Evolutionary conservation across 2,888 invertebrate species (phyloP), one percentile per base, ranked within the genome.

Genomic region (Lasioglossum morio): DNA sequence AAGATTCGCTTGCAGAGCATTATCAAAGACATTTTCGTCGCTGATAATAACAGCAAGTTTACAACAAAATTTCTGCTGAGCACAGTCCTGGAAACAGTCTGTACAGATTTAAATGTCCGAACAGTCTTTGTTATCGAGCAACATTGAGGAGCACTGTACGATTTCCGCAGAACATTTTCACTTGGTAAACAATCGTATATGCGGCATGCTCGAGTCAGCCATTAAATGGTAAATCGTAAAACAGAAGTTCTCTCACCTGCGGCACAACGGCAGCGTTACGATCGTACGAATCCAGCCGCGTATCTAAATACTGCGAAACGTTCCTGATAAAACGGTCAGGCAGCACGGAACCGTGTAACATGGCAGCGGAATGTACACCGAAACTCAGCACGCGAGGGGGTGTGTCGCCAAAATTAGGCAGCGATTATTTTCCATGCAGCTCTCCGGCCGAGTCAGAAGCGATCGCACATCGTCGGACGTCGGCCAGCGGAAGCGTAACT

Each of bases 231-330:
- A 37, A 37, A 53, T n/a, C 23, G 53, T 53, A 10, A 53, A 53
- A n/a, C 34, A 69, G n/a, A 40, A 37, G n/a, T 69, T 69, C 69
- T 82, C 82, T 80, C 82, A 80, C 82, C 82, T 79, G 73, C 43
- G 70, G 10, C 48, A 53, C 43, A 53, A 72, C 66, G 72, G 37
- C 37, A 43, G 72, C 46, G 46, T 46, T 27, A 7, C 34, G 37
- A 30, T 16, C 63, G 23, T 63, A 60, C 40, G 23, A 63, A 48
- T 79, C 43, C 66, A 53, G 60, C 19, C 66, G 23, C 60, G 40
- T 37, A 66, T 73, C 80, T 69, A 53, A 53, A 73, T 43, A 80
- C 63, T 63, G 30, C 63, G 63, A 73, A 57, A 69, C 37, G 81
- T 53, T 30, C 12, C 53, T 19, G 73, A 43, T 66, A 27, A 60